phyloP scores from a whole-genome alignment of 2,113 vertebrate genomes.

The Psittacara wagleri region DNA sequence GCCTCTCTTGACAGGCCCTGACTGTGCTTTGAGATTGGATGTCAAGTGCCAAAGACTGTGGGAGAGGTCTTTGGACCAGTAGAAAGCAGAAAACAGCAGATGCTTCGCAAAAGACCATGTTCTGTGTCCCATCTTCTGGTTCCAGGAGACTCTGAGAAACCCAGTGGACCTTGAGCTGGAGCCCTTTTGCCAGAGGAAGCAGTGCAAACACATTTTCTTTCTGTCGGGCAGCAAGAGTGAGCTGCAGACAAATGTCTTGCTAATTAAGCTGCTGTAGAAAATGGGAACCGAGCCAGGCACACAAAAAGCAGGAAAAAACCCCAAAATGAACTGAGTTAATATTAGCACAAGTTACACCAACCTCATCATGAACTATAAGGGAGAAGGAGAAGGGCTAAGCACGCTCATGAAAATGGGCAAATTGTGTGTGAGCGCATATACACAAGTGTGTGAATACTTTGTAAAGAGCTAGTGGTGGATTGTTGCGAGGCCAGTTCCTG shows the following conservation, averaged over 20 bases:
- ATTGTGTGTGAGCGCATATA: not conserved
- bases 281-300: not conserved
- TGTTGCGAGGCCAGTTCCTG: slow-evolving; percentile 14
- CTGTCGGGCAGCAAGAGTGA: not conserved
- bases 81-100: not conserved
- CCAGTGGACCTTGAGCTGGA: not conserved
- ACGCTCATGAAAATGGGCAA: not conserved
- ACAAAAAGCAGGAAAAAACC: not conserved
- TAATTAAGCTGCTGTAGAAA: not conserved
- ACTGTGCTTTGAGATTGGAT: not conserved
- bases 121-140: not conserved
- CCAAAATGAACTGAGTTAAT: not conserved
- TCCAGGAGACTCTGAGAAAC: not conserved
- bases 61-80: not conserved
- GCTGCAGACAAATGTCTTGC: not conserved
- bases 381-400: not conserved
- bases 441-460: not conserved
- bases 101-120: not conserved
- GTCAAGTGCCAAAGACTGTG: not conserved
- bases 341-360: not conserved
- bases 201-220: not conserved
- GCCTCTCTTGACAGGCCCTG: not conserved
- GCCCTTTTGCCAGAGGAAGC: not conserved
- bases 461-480: not conserved
- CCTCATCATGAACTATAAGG: not conserved